Evolutionary conservation across 2,113 vertebrate species (phyloP).

Genomic region (Tetrao urogallus): DNA sequence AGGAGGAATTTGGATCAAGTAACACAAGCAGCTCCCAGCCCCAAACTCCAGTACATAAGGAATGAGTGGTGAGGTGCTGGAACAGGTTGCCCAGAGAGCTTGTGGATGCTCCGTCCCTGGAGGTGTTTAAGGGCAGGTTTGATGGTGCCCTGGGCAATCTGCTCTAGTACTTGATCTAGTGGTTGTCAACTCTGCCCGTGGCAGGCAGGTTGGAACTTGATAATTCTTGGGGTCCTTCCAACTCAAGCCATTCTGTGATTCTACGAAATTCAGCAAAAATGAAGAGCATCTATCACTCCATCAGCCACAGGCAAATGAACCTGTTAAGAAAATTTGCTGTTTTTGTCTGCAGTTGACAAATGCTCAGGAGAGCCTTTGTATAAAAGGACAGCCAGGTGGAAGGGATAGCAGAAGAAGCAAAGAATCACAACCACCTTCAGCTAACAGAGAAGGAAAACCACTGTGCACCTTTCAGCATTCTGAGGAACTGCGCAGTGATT

Average conservation of each 20-base stretch:
- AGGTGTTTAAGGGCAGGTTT: too few species aligned
- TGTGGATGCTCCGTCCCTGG: too few species aligned
- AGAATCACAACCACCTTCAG: background rate
- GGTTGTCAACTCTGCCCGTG: too few species aligned
- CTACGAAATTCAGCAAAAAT: background rate
- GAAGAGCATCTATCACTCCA: constrained; percentile 5
- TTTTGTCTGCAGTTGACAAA: constrained; percentile 39
- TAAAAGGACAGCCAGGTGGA: background rate
- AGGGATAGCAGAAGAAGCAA: background rate
- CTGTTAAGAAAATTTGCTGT: constrained; percentile 38
- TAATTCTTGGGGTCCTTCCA: too few species aligned
- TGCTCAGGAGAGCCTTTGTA: background rate
- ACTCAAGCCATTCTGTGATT: too few species aligned
- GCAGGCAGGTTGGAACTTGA: too few species aligned
- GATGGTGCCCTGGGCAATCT: too few species aligned
- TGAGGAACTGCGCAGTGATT: background rate
- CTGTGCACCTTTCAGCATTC: background rate
- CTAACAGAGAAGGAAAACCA: background rate
- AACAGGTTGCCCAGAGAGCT: too few species aligned
- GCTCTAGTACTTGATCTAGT: too few species aligned
- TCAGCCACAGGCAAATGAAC: constrained; percentile 13
- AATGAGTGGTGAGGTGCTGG: background rate
- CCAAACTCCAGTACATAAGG: background rate
- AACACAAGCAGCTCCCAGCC: background rate
- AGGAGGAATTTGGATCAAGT: background rate